These are phyloP conservation scores for Lithodes maja DNA, from an alignment of 2,888 invertebrate genomes.

Conservation along the genomic window DNA sequence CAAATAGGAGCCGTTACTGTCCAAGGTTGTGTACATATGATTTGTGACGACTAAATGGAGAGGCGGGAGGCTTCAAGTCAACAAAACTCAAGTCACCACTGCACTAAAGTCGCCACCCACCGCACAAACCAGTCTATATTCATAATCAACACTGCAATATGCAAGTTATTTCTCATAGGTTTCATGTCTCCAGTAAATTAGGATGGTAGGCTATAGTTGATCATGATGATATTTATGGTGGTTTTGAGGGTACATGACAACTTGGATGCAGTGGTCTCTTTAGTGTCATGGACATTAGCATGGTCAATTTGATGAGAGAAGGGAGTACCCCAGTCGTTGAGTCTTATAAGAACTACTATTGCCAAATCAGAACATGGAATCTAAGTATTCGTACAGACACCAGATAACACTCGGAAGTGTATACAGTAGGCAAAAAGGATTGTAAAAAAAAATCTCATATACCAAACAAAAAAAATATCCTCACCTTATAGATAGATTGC, in stretches of 20 bases:
- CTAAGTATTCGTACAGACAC: background rate
- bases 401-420: background rate
- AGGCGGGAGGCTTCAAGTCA: background rate
- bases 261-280: background rate
- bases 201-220: too few relatives aligned
- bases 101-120: too few relatives aligned
- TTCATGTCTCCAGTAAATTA: too few relatives aligned
- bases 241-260: too few relatives aligned
- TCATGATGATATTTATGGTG: too few relatives aligned
- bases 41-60: background rate
- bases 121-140: too few relatives aligned
- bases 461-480: constrained; percentile 11
- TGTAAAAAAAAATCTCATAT: background rate
- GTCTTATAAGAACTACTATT: constrained; percentile 25
- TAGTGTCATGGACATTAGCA: constrained; percentile 12
- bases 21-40: background rate
- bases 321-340: background rate
- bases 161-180: too few relatives aligned
- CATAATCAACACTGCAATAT: too few relatives aligned
- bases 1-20: too few relatives aligned
- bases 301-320: constrained; percentile 24
- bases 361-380: constrained; percentile 9
- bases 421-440: background rate
- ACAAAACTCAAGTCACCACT: background rate
- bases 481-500: too few relatives aligned